These are phyloP conservation scores for Nymphalis io DNA, from an alignment of 1,140 invertebrate species.

Conservation along the genomic window DNA sequence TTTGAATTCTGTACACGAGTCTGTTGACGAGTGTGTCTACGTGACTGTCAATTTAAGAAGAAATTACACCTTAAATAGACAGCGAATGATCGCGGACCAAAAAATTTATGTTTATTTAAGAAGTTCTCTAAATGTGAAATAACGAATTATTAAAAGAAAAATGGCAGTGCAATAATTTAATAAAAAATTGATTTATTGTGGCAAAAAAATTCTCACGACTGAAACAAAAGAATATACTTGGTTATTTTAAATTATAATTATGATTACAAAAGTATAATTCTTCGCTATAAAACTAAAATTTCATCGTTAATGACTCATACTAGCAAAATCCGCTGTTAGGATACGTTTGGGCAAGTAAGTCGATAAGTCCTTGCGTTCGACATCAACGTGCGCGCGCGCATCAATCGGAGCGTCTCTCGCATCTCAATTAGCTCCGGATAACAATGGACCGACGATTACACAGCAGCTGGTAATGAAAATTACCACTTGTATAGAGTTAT, in stretches of 20 bases:
- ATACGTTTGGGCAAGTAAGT: constrained; percentile 22
- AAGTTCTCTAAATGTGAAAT: neutral
- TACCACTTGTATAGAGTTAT: constrained; percentile 29
- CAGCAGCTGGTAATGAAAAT: constrained; percentile 39
- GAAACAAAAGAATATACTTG: too few relatives aligned
- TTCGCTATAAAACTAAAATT: neutral
- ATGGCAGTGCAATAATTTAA: too few relatives aligned
- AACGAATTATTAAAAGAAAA: neutral
- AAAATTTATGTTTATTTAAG: neutral
- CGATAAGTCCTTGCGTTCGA: constrained; percentile 60
- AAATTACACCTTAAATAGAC: constrained; percentile 36
- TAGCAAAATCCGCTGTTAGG: constrained; percentile 15
- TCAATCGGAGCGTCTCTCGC: constrained; percentile 35
- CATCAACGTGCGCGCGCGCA: constrained; percentile 69
- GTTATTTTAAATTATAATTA: too few relatives aligned
- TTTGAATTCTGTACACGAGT: constrained; percentile 13
- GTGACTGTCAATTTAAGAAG: constrained; percentile 42
- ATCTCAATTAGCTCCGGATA: constrained; percentile 46
- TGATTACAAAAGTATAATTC: neutral
- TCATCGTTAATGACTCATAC: neutral
- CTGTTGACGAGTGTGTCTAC: constrained; percentile 33
- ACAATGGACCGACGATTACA: constrained; percentile 40
- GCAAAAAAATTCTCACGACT: too few relatives aligned
- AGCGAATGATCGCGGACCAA: constrained; percentile 1
- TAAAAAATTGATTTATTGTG: too few relatives aligned